phyloP scores from a whole-genome alignment of 2,888 invertebrate species.

The Pseudanteris insignis region DNA sequence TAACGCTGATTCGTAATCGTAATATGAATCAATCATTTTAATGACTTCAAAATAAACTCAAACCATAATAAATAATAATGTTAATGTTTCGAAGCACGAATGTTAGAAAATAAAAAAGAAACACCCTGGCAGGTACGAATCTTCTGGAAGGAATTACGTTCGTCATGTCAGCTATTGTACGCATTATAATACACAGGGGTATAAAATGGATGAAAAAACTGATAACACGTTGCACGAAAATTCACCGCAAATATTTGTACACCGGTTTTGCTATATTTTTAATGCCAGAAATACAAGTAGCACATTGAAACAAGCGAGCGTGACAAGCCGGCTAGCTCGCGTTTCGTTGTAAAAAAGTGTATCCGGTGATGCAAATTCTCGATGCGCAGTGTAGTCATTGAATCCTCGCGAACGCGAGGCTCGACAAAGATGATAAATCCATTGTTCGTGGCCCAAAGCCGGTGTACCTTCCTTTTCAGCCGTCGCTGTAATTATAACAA shows the following conservation, averaged over 20 bases:
- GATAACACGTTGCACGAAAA: too few relatives aligned
- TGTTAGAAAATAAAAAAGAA: too few relatives aligned
- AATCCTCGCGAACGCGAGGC: conserved; percentile 31
- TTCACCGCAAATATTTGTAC: not conserved
- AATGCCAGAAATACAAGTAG: conserved; percentile 9
- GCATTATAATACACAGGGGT: too few relatives aligned
- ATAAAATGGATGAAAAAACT: too few relatives aligned
- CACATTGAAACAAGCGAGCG: conserved; percentile 9
- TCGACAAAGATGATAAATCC: conserved; percentile 42
- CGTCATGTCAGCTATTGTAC: too few relatives aligned
- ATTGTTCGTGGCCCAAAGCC: conserved; percentile 26
- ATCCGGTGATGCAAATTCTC: conserved; percentile 20
- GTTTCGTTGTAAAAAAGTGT: conserved; percentile 6
- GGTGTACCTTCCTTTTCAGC: conserved; percentile 50
- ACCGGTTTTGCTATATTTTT: not conserved
- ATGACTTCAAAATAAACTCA: too few relatives aligned
- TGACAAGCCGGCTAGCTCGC: conserved; percentile 7
- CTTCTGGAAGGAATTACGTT: too few relatives aligned
- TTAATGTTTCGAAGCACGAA: too few relatives aligned
- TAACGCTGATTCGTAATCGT: too few relatives aligned
- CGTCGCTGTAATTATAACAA: conserved; percentile 56
- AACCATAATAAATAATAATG: too few relatives aligned
- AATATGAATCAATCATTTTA: too few relatives aligned
- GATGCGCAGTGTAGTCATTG: conserved; percentile 25
- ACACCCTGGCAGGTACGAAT: too few relatives aligned